These are phyloP conservation scores for Mesopsocus fuscifrons DNA, from an alignment of 2,888 invertebrate species.

Conservation along the genomic window DNA sequence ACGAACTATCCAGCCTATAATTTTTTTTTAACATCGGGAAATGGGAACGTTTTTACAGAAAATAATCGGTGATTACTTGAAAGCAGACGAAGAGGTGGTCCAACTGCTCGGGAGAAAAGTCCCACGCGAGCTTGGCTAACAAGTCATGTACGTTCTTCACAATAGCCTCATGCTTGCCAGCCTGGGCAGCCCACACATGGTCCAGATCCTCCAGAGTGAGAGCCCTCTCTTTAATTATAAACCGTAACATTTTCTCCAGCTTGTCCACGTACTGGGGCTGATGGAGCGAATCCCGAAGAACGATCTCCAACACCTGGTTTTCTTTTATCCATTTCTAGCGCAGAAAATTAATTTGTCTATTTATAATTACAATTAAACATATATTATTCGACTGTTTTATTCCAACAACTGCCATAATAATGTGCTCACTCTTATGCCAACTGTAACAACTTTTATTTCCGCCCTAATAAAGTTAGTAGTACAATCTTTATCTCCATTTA, in stretches of 20 bases:
- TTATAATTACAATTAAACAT: slow-evolving; percentile 4
- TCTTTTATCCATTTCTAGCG: slow-evolving; percentile 82
- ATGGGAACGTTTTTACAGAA: too few species aligned
- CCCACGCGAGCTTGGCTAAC: slow-evolving; percentile 92
- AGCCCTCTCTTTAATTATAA: slow-evolving; percentile 86
- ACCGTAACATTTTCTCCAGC: slow-evolving; percentile 89
- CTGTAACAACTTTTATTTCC: too few species aligned
- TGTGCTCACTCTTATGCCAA: not conserved
- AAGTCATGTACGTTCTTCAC: slow-evolving; percentile 95
- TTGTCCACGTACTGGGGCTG: slow-evolving; percentile 97
- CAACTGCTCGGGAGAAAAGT: slow-evolving; percentile 90
- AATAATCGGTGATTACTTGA: too few species aligned
- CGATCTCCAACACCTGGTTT: slow-evolving; percentile 86
- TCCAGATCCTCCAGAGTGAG: slow-evolving; percentile 81
- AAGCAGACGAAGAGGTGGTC: slow-evolving; percentile 96
- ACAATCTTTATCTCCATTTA: too few species aligned
- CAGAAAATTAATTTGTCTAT: slow-evolving; percentile 20
- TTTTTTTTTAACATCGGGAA: too few species aligned
- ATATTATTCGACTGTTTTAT: too few species aligned
- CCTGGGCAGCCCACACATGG: slow-evolving; percentile 92
- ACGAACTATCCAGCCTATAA: too few species aligned
- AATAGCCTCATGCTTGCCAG: slow-evolving; percentile 94
- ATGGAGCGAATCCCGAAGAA: slow-evolving; percentile 85
- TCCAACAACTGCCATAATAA: not conserved
- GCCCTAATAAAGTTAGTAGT: too few species aligned